A percentile compares a stretch with the other conserved stretches of the same genome.
phyloP scores from a whole-genome alignment of 2,113 vertebrate genomes.

The Odocoileus hemionus region DNA sequence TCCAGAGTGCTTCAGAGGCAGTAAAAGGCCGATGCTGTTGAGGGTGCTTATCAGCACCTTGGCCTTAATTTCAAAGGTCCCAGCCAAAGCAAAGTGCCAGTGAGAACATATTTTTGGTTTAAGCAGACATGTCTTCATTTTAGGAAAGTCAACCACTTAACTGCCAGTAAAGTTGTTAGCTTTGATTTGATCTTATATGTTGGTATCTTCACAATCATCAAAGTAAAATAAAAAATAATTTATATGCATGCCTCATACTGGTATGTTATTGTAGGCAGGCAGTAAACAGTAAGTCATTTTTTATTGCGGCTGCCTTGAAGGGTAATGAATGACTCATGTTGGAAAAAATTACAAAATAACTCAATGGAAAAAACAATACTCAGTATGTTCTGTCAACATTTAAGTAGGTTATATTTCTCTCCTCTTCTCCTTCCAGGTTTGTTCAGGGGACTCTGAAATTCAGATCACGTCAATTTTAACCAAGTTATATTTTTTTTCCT shows the following conservation, averaged over 20 bases:
- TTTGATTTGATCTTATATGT: background rate
- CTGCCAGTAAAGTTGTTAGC: background rate
- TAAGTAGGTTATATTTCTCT: background rate
- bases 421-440: background rate
- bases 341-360: background rate
- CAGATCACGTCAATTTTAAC: background rate
- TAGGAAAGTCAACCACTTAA: background rate
- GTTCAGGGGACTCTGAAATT: background rate
- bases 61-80: background rate
- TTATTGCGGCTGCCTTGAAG: background rate
- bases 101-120: background rate
- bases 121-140: background rate
- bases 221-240: slow-evolving; percentile 41
- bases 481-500: background rate
- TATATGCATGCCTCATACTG: background rate
- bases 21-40: fast-evolving
- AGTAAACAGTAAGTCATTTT: background rate
- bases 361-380: background rate
- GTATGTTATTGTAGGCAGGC: background rate
- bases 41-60: background rate
- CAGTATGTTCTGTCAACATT: background rate
- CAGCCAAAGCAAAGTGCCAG: background rate
- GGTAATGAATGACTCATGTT: background rate
- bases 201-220: background rate
- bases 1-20: background rate